A percentile compares a stretch with the other conserved stretches of the same genome.
Conservation (phyloP, 1,140 invertebrate species). For the Scaptomyza hsui region DNA sequence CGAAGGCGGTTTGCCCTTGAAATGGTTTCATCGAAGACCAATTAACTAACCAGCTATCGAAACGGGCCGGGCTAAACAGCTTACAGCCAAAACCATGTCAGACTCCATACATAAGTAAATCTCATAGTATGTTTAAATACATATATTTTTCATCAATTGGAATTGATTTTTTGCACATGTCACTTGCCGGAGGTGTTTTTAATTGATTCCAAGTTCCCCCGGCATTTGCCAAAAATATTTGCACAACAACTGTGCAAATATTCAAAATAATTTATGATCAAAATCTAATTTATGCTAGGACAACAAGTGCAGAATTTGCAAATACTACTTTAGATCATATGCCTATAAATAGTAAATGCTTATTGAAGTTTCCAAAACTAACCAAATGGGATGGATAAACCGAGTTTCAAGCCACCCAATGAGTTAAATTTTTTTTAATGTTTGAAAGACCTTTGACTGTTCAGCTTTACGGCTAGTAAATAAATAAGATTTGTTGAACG, state of each 20-base stretch:
- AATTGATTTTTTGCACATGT: conserved; percentile 34
- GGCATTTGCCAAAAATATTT: not conserved
- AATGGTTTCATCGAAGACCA: conserved; percentile 63
- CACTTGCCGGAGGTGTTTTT: conserved; percentile 18
- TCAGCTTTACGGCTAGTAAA: not conserved
- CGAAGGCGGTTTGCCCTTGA: conserved; percentile 69
- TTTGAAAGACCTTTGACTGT: conserved; percentile 7
- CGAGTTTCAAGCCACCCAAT: conserved; percentile 8
- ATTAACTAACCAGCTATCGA: conserved; percentile 64
- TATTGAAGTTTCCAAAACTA: not conserved
- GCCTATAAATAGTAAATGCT: conserved; percentile 4
- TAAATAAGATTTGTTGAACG: conserved; percentile 30
- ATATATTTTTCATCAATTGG: conserved; percentile 10
- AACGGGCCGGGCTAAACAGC: conserved; percentile 29
- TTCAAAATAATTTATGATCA: conserved; percentile 9
- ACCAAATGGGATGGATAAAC: not conserved
- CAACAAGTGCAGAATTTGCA: not conserved
- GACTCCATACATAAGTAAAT: conserved; percentile 7
- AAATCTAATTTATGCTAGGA: conserved; percentile 1
- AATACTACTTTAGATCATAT: conserved; percentile 7
- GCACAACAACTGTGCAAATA: conserved; percentile 33
- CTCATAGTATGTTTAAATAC: conserved; percentile 5
- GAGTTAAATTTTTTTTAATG: conserved; percentile 12
- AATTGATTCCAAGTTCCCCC: not conserved
- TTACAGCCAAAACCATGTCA: conserved; percentile 45